A percentile compares a stretch with the other conserved stretches of the same genome.
Conservation (phyloP, 2,888 invertebrate genomes). For the Falcaria lacertinaria region DNA sequence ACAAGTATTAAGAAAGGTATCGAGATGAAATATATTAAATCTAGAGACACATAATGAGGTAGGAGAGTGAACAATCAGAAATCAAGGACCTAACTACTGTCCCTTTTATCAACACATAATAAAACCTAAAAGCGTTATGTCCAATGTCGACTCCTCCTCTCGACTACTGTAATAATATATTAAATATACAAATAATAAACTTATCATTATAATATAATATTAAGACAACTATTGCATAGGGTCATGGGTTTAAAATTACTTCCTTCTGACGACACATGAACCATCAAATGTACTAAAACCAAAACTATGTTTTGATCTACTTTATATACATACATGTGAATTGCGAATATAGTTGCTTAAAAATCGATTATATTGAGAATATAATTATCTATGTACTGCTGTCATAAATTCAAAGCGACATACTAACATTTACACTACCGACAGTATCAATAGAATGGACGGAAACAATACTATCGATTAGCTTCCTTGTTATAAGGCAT, state of each 20-base stretch:
- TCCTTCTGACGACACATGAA: neutral
- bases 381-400: neutral
- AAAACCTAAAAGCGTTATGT: constrained; percentile 19
- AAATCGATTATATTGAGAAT: neutral
- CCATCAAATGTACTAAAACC: neutral
- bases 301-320: constrained; percentile 1
- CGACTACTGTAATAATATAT: constrained; percentile 2
- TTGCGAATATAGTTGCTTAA: neutral
- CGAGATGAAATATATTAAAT: constrained; percentile 44
- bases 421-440: neutral
- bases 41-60: constrained; percentile 72
- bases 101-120: constrained; percentile 19
- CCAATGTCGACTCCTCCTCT: constrained; percentile 11
- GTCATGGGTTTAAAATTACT: constrained; percentile 1
- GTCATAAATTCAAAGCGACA: no score
- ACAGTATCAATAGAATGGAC: constrained; percentile 1
- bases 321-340: neutral
- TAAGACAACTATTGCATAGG: constrained; percentile 19
- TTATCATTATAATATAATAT: constrained; percentile 15
- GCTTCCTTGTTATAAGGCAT: neutral
- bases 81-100: constrained; percentile 40
- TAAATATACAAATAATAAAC: constrained; percentile 11
- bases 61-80: constrained; percentile 63
- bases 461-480: constrained; percentile 1
- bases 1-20: constrained; percentile 29